Base-by-base conservation (phyloP, 1,140 invertebrate genomes). In the Amphibalanus amphitrite region DNA sequence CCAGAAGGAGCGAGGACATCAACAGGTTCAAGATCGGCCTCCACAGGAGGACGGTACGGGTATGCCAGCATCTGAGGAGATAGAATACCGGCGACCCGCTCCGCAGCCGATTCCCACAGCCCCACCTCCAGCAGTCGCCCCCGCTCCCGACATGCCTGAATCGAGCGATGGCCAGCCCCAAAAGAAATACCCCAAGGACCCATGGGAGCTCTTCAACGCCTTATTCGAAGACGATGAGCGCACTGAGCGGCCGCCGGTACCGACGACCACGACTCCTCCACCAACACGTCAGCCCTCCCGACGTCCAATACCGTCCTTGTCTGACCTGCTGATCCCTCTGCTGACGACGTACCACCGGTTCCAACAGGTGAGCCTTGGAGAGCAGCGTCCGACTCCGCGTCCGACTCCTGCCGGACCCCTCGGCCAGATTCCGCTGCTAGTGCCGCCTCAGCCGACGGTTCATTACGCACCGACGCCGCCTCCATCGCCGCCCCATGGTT, bases 401-500 rank as follows among this genome's bases (percentile, higher is more conserved):
- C 47, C 47, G 47, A 59, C 47, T 8, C 47, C 47, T 23, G 47
- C 47, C 47, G 47, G 47, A 23, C 47, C 47, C 1, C 47, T 59
- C 47, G 47, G 47, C 23, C 47, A 20, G 10, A 59, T 59, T 20
- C 47, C 47, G 47, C 47, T 59, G 47, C 20, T 59, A 20, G 47
- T 59, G 47, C 47, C 47, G 47, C 47, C 47, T 13, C 47, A 59
- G 47, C 47, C 47, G 47, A 59, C 17, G 47, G 47, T 59, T 13
- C 47, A 59, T 20, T 59, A 59, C 47, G 10, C 47, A 20, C 47
- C 20, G 13, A 59, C 47, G 47, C 47, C 47, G 47, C 47, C 17
- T 8, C 47, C 47, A 20, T 23, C 47, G 1, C 47, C 20, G 13
- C 78, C 3, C 77, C 20, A 13, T 1, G 20, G 20, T 1, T 1